A percentile compares a stretch with the other conserved stretches of the same genome.
Conservation (phyloP, 2,113 vertebrate species). For the Entomyzon cyanotis region DNA sequence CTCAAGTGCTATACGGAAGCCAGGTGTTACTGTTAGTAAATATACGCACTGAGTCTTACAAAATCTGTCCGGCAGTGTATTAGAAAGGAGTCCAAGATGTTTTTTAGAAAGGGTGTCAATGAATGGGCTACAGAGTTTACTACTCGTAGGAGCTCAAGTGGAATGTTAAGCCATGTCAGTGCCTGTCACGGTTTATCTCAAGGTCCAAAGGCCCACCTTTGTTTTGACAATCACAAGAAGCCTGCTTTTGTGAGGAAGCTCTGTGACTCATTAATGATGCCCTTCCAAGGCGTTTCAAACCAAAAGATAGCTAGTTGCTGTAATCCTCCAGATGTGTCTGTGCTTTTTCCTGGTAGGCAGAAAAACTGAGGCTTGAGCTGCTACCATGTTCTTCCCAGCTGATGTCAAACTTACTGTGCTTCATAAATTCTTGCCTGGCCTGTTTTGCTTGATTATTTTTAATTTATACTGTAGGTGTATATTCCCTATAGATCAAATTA, state of each 20-base stretch:
- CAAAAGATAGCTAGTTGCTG: not conserved
- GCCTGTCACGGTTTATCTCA: not conserved
- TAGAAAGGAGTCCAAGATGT: not conserved
- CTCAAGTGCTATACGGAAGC: not conserved
- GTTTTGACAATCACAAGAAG: not conserved
- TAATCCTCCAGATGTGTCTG: not conserved
- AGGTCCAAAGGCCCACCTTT: not conserved
- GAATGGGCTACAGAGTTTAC: not conserved
- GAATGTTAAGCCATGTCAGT: fast-evolving
- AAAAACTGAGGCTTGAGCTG: not conserved
- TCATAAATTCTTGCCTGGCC: not conserved
- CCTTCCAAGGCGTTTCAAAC: not conserved
- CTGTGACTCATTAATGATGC: not conserved
- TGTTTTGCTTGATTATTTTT: not conserved
- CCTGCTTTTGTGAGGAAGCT: not conserved
- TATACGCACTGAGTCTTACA: fast-evolving
- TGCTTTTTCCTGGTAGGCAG: not conserved
- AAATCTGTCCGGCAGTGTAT: not conserved
- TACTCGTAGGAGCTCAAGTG: not conserved
- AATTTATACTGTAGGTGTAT: not conserved
- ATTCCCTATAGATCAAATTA: not conserved
- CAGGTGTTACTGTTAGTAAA: not conserved
- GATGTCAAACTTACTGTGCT: not conserved
- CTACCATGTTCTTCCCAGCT: not conserved
- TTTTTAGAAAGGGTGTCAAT: not conserved